phyloP scores from a whole-genome alignment of 2,888 invertebrate genomes.

The Archaeoteleia sp. region DNA sequence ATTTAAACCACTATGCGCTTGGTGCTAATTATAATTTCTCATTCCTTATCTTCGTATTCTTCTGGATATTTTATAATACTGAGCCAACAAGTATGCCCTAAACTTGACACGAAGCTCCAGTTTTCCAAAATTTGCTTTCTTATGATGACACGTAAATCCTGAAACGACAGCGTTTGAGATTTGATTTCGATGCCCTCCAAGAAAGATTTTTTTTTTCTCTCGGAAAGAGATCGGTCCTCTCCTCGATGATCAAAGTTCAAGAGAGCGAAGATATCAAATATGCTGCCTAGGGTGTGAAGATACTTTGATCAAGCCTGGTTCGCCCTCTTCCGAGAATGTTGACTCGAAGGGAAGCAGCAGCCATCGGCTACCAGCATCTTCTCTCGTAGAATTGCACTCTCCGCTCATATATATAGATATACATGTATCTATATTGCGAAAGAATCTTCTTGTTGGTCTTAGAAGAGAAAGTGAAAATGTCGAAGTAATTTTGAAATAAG shows the following conservation, averaged over 20 bases:
- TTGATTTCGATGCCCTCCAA: not conserved
- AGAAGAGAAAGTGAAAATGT: not conserved
- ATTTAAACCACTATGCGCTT: no score
- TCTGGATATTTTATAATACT: no score
- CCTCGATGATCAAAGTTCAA: constrained; percentile 46
- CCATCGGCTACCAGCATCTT: constrained; percentile 65
- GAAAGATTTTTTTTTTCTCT: constrained; percentile 38
- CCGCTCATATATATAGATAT: constrained; percentile 44
- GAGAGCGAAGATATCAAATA: constrained; percentile 66
- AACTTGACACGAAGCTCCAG: not conserved
- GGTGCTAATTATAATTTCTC: no score
- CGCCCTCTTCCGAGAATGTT: constrained; percentile 61
- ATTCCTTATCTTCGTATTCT: no score
- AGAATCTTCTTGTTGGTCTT: constrained; percentile 17
- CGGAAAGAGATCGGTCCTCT: constrained; percentile 42
- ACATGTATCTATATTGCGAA: constrained; percentile 35
- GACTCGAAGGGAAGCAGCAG: constrained; percentile 66
- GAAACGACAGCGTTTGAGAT: not conserved
- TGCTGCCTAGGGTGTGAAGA: constrained; percentile 70
- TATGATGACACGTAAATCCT: not conserved
- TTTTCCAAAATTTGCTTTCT: not conserved
- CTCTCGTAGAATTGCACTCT: constrained; percentile 37
- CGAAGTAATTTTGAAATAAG: not conserved
- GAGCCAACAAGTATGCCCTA: no score
- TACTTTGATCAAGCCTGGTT: constrained; percentile 69